Evolutionary conservation across 2,113 vertebrate genomes (phyloP), one percentile per base, ranked within the genome.

Genomic region (Odobenus rosmarus): DNA sequence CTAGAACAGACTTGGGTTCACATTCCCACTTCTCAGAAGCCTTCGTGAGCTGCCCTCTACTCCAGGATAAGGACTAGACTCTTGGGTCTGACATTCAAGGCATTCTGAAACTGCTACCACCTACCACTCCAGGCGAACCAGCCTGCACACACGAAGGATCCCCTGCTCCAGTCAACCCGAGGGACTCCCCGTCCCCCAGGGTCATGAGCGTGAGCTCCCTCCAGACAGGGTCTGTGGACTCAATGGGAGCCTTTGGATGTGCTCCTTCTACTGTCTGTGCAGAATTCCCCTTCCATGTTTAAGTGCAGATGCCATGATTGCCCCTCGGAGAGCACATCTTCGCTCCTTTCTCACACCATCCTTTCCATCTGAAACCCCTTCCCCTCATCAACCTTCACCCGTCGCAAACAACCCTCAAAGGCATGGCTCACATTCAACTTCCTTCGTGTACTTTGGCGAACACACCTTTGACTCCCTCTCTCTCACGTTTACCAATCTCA

Each of bases 181-280:
- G 26, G 31, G 9, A 67, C 15, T 59, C 88, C 67, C 2, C 39
- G 81, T 79, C 18, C 49, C 36, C 13, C 13, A 5, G 19, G 1
- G 23, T 49, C 57, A 24, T 12, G 5, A 55, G 15, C 3, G 14
- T 0, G 1, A 18, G 39, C 69, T 71, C 83, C 51, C 76, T 84
- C 69, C 49, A 21, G 5, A 8, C 0, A 1, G 9, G 59, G 24
- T 23, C 9, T 8, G 31, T 4, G 23, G 18, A 7, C 23, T 14
- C 19, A 26, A 7, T 26, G 19, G 57, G 28, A 61, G 42, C 19
- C 28, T 91, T 46, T 16, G 26, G 49, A 72, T 4, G 6, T 57
- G 53, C 39, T 15, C 28, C 84, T 77, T n/a, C 42, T 6, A 7
- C 18, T 7, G 8, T 31, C 62, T 31, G 61, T 31, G 62, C 28